phyloP scores from a whole-genome alignment of 2,888 invertebrate genomes.

The Cyaniris semiargus region DNA sequence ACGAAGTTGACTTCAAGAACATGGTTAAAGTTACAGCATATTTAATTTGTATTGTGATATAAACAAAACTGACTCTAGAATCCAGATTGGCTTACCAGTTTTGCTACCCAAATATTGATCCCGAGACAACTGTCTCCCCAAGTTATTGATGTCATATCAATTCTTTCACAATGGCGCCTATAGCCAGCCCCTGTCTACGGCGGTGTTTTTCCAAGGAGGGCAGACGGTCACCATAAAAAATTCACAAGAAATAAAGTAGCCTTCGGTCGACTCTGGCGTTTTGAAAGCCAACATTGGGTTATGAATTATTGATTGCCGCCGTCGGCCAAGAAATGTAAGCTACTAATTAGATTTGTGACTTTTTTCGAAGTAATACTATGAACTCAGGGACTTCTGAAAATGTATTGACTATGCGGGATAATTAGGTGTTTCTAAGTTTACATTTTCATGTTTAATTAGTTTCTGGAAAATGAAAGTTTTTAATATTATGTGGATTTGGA shows the following conservation, averaged over 20 bases:
- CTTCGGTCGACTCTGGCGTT: slow-evolving; percentile 48
- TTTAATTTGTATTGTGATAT: too few relatives aligned
- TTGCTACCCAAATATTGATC: background rate
- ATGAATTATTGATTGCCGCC: slow-evolving; percentile 52
- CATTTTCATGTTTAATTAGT: background rate
- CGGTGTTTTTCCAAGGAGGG: slow-evolving; percentile 71
- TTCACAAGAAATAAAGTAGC: slow-evolving; percentile 61
- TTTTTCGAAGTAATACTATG: background rate
- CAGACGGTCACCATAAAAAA: slow-evolving; percentile 69
- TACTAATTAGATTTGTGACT: slow-evolving; percentile 16
- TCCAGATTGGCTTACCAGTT: background rate
- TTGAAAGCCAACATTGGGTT: slow-evolving; percentile 46
- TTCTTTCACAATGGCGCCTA: slow-evolving; percentile 35
- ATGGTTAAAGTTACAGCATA: too few relatives aligned
- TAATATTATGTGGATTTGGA: too few relatives aligned
- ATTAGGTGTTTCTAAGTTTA: background rate
- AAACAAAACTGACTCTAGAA: background rate
- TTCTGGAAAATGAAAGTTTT: background rate
- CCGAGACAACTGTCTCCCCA: background rate
- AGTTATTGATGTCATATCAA: slow-evolving; percentile 37
- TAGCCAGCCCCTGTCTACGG: slow-evolving; percentile 61
- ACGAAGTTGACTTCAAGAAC: too few relatives aligned
- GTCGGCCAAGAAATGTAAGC: slow-evolving; percentile 12
- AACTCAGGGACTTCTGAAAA: background rate
- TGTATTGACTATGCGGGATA: background rate